Evolutionary conservation across 2,797 vertebrate species (phyloP), one percentile per base, ranked within the genome.

Genomic region (Enteromius thamalakanensis): DNA sequence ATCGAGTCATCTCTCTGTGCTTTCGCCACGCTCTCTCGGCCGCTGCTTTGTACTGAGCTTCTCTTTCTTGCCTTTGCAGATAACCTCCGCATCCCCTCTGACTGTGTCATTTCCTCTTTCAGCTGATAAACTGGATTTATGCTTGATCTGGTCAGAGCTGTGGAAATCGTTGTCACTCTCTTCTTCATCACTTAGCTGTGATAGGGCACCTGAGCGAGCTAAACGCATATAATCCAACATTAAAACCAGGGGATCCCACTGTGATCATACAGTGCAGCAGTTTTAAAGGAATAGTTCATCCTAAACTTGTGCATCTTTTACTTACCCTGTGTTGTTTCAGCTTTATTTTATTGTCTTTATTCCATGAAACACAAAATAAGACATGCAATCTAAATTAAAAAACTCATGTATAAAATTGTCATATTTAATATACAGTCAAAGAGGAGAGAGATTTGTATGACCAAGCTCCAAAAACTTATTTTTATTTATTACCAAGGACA

Each of bases 101-200:
- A 74, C 26, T 29, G 60, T 83, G 82, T 83, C 76, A 84, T 84
- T 82, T 82, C 70, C 62, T 76, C 72, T 71, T 62, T 76, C 26
- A 29, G 62, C 65, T 81, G 83, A 87, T 85, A 86, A 88, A 70
- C 29, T 47, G 71, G 23, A 65, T 76, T 68, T 32, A 67, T 11
- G 47, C 45, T 70, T 55, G 58, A 81, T 78, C 75, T 53, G 81
- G 55, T 85, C 55, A 80, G 64, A 65, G 58, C 62, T 32, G 53
- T 45, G 76, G 80, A 80, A 87, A 85, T 83, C 62, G 11, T 32
- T 70, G 65, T 60, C 81, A 60, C 32, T n/a, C 51, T 83, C 12
- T 82, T 68, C 49, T 74, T 60, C 65, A 78, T 78, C 29, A 62
- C 62, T 69, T 4, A 34, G 6, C 74, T 60, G 8, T 32, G 60